Base-by-base conservation (phyloP, 2,113 vertebrate genomes). In the Toxotes jaculatrix region DNA sequence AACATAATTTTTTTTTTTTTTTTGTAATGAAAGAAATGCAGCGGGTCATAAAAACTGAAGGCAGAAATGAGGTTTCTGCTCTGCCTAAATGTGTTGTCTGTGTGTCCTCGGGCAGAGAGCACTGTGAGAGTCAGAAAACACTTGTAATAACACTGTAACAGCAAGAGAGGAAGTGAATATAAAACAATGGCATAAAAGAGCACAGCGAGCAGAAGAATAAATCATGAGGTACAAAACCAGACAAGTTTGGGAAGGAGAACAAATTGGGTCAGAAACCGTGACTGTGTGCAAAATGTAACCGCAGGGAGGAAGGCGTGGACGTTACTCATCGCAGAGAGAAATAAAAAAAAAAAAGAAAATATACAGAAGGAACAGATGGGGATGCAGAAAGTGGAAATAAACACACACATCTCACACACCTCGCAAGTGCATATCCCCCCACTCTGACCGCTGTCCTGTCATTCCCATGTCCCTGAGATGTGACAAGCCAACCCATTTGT, bases 231-330 rank as follows among this genome's bases (percentile, higher is more conserved):
- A 73, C n/a, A 61, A 60, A 68, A 75, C 3, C n/a, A 47, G 72
- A 80, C 14, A 27, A 45, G n/a, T 31, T 62, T 64, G 47, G 47
- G 53, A 49, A 40, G 57, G 23, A 74, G 61, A 63, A 74, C 42
- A 49, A 80, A 83, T 57, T 55, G 63, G 84, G 79, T 86, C 38
- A 75, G 64, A 57, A 79, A 81, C 21, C 17, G 42, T 71, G 68
- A 84, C 72, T 80, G 63, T 63, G 66, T 61, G 19, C 27, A 60
- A 27, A 66, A 51, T 14, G 19, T 73, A 55, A 23, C 81, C 6
- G 19, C 61, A 55, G 47, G 69, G 49, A 70, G 32, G 55, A 78
- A 31, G 34, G 32, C 6, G 4, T 45, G 63, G 66, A 67, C 7
- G 9, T 62, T 74, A 63, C 45, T 78, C 74, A 51, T 80, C 4